These are phyloP conservation scores for Limosa lapponica DNA, from an alignment of 2,797 vertebrate species.

Conservation along the genomic window DNA sequence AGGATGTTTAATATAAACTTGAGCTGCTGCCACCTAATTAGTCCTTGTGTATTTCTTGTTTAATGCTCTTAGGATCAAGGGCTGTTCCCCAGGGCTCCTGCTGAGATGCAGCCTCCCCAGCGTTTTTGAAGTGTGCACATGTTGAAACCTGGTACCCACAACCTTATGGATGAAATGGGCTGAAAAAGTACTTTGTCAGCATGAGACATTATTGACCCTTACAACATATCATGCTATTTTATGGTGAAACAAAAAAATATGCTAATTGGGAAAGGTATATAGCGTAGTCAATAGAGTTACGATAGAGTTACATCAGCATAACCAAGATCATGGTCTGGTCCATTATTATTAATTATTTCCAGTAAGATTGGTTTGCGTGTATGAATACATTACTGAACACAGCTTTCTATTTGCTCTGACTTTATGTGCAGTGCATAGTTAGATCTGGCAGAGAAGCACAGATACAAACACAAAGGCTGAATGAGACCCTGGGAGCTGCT, in stretches of 20 bases:
- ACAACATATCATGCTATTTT: not conserved
- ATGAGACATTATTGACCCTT: not conserved
- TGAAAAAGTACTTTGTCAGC: slow-evolving; percentile 45
- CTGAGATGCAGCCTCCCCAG: slow-evolving; percentile 33
- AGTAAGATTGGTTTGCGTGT: not conserved
- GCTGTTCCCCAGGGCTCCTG: slow-evolving; percentile 30
- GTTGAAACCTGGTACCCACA: slow-evolving; percentile 14
- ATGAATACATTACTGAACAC: not conserved
- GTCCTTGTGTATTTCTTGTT: slow-evolving; percentile 27
- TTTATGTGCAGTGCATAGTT: not conserved
- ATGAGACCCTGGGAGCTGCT: not conserved
- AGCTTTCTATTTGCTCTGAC: not conserved
- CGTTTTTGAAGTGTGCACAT: not conserved
- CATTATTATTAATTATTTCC: slow-evolving; percentile 10
- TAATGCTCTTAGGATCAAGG: slow-evolving; percentile 59
- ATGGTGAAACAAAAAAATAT: not conserved
- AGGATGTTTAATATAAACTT: slow-evolving; percentile 39
- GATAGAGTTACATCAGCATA: not conserved
- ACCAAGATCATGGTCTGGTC: not conserved
- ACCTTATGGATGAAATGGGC: not conserved
- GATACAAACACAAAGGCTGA: not conserved
- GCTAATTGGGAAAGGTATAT: not conserved
- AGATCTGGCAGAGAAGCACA: not conserved
- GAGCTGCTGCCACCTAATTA: slow-evolving; percentile 56
- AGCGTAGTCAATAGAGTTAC: not conserved